Base-by-base conservation (phyloP, 1,140 invertebrate species). In the Conopomorpha cramerella region DNA sequence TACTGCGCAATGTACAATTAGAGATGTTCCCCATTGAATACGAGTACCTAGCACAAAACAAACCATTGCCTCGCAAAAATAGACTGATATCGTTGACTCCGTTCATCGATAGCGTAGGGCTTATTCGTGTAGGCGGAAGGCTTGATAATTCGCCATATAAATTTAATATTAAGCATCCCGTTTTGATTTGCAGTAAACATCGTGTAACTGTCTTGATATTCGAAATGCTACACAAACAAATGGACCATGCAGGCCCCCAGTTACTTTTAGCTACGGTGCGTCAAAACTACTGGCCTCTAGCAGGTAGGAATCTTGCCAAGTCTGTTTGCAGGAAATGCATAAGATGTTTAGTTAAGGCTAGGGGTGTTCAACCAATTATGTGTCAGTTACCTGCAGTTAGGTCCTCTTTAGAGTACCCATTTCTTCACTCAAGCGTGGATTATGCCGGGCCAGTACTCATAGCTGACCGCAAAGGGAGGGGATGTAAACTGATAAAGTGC, bases 401-500 rank as follows among this genome's bases (percentile, higher is more conserved):
- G 6, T 7, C n/a, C 23, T 7, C 16, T 13, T 38, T 43, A 15
- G n/a, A 19, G 7, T 30, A 47, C 30, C 48, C 65, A 6, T 72
- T 71, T 40, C 38, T 34, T 8, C 25, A 30, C 11, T 32, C 33
- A 7, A 52, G 54, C 7, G 33, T 65, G 0, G 63, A 70, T 37
- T 65, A 49, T 34, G 45, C 44, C 2, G 59, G 65, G 6, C 58
- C 58, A 2, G 38, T 56, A n/a, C n/a, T n/a, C n/a, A n/a, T n/a
- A n/a, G n/a, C n/a, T n/a, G n/a, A n/a, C n/a, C n/a, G n/a, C n/a
- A n/a, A n/a, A n/a, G n/a, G n/a, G n/a, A n/a, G n/a, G n/a, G n/a
- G n/a, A n/a, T n/a, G n/a, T n/a, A n/a, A n/a, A n/a, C n/a, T n/a
- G n/a, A n/a, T n/a, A n/a, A n/a, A n/a, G n/a, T n/a, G n/a, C n/a